Conservation (phyloP, 2,888 invertebrate genomes). For the Notodonta ziczac region DNA sequence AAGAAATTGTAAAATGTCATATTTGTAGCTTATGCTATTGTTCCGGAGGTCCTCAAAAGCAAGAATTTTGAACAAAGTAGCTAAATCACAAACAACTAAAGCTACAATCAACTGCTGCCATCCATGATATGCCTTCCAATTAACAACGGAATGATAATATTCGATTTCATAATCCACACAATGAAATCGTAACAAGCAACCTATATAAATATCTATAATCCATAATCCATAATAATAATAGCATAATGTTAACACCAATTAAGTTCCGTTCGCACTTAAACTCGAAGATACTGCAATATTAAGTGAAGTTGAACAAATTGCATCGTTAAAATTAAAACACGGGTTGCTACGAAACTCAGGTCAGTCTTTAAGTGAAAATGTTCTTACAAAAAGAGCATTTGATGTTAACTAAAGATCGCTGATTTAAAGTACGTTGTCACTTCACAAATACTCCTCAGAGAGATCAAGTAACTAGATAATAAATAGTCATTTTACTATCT, state of each 20-base stretch:
- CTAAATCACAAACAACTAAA: conserved; percentile 61
- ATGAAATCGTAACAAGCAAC: conserved; percentile 59
- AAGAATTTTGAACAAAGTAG: conserved; percentile 57
- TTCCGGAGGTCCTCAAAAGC: background rate
- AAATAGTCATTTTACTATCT: no score
- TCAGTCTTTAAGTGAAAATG: conserved; percentile 58
- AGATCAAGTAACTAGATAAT: conserved; percentile 22
- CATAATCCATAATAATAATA: conserved; percentile 42
- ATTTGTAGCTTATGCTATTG: background rate
- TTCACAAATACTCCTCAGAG: conserved; percentile 19
- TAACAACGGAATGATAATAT: conserved; percentile 72
- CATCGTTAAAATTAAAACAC: conserved; percentile 41
- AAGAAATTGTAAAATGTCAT: no score
- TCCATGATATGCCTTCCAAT: conserved; percentile 73
- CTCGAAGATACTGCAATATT: conserved; percentile 32
- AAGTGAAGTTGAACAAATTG: conserved; percentile 22
- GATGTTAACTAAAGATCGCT: conserved; percentile 36
- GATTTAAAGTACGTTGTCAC: background rate
- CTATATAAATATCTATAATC: conserved; percentile 47
- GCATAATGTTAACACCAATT: conserved; percentile 46
- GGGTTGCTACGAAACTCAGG: conserved; percentile 42
- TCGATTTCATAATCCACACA: conserved; percentile 50
- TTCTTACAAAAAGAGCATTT: conserved; percentile 40
- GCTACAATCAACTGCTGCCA: conserved; percentile 56
- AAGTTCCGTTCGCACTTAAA: conserved; percentile 31